Conservation (phyloP, 2,113 vertebrate species). For the Bostrychus sinensis region DNA sequence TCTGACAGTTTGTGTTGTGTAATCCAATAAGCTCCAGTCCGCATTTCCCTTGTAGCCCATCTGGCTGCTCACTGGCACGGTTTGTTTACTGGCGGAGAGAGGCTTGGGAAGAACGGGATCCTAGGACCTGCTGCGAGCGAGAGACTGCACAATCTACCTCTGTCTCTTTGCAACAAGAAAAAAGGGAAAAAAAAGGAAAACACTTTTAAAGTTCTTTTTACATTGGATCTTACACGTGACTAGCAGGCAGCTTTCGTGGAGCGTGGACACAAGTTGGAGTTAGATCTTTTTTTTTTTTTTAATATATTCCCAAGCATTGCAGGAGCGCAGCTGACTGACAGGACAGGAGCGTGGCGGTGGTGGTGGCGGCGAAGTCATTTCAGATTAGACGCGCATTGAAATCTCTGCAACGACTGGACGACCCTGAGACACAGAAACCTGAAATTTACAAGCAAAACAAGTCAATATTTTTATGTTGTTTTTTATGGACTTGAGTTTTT, state of each 20-base stretch:
- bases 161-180: constrained; percentile 43
- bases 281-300: not conserved
- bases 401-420: constrained; percentile 50
- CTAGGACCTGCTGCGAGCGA: constrained; percentile 49
- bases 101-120: constrained; percentile 70
- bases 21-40: constrained; percentile 82
- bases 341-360: too few relatives aligned
- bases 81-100: constrained; percentile 85
- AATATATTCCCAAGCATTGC: constrained; percentile 20
- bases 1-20: constrained; percentile 44
- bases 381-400: constrained; percentile 39
- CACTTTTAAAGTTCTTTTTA: constrained; percentile 4
- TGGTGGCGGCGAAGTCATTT: not conserved
- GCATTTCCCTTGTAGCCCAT: constrained; percentile 80
- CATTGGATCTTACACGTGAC: not conserved
- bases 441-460: not conserved
- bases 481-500: constrained; percentile 24
- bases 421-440: not conserved
- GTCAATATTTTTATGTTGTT: not conserved
- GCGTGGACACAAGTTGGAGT: constrained; percentile 25
- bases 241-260: not conserved
- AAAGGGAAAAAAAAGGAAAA: not conserved
- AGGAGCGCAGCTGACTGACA: not conserved
- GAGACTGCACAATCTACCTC: constrained; percentile 69
- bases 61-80: constrained; percentile 82